Evolutionary conservation across 2,113 vertebrate species (phyloP).

Genomic region (Hippopotamus amphibius): DNA sequence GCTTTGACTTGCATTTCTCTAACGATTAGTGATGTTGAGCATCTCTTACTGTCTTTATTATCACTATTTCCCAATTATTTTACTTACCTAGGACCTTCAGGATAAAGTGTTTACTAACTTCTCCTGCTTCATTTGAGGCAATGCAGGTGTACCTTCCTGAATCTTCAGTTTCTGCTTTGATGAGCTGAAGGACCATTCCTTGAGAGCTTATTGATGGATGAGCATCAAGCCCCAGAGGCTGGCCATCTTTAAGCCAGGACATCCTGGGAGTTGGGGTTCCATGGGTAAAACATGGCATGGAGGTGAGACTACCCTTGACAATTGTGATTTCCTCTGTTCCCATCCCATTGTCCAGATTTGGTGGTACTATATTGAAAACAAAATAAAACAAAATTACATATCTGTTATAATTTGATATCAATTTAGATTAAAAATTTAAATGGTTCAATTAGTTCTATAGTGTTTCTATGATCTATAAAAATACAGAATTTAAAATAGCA

Average conservation of each 20-base stretch:
- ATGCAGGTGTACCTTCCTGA: slow-evolving; percentile 92
- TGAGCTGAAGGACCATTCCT: slow-evolving; percentile 91
- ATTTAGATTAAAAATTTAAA: neutral
- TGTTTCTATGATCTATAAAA: neutral
- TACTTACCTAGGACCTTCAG: slow-evolving; percentile 94
- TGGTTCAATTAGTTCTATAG: neutral
- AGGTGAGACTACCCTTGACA: slow-evolving; percentile 87
- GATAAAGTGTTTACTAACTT: slow-evolving; percentile 91
- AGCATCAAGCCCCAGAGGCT: slow-evolving; percentile 76
- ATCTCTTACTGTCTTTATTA: neutral
- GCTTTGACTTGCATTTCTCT: too few relatives aligned
- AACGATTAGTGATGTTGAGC: too few relatives aligned
- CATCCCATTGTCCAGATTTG: slow-evolving; percentile 91
- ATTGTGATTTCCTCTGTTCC: slow-evolving; percentile 92
- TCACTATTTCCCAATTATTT: neutral
- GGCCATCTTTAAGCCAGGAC: slow-evolving; percentile 93
- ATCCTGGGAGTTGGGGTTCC: slow-evolving; percentile 91
- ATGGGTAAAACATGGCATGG: slow-evolving; percentile 90
- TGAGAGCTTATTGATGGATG: slow-evolving; percentile 84
- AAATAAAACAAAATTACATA: slow-evolving; percentile 17
- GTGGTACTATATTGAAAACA: slow-evolving; percentile 89
- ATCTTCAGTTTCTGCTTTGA: slow-evolving; percentile 84
- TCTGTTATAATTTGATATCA: neutral
- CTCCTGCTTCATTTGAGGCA: slow-evolving; percentile 93
- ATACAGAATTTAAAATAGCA: neutral